Conservation (phyloP, 2,113 vertebrate genomes). For the Eurypyga helias region DNA sequence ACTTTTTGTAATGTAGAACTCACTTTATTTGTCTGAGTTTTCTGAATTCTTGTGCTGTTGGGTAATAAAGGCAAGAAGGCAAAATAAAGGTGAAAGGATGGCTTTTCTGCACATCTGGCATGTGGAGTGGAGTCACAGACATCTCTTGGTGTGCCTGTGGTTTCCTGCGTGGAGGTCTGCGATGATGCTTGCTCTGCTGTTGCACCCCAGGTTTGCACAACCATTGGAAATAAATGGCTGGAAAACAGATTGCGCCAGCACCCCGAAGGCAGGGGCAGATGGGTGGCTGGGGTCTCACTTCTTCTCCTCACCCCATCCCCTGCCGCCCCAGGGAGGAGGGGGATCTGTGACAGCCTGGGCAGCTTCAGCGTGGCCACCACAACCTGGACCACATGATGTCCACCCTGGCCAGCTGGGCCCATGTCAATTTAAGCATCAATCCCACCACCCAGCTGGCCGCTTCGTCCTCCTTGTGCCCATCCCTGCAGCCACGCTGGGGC, state of each 20-base stretch:
- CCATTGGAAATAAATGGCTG: neutral
- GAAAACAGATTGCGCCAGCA: neutral
- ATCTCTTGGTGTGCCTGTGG: neutral
- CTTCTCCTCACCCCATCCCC: neutral
- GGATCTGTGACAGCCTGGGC: neutral
- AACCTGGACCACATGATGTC: neutral
- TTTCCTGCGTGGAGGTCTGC: neutral
- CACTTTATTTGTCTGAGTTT: neutral
- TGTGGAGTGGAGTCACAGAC: neutral
- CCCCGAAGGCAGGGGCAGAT: fast-evolving
- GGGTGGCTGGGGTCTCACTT: neutral
- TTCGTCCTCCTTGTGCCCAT: neutral
- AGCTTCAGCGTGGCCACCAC: neutral
- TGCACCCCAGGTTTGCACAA: neutral
- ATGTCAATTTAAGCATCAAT: fast-evolving
- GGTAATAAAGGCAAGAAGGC: neutral
- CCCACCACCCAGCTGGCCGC: neutral
- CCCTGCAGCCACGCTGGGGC: neutral
- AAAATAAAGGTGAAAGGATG: neutral
- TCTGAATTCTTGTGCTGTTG: neutral
- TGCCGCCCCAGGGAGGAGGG: no score
- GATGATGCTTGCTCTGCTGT: neutral
- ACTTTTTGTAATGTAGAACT: neutral
- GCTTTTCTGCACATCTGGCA: neutral
- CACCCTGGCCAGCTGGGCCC: neutral